Base-by-base conservation (phyloP, 2,113 vertebrate genomes). In the Syngnathus typhle region DNA sequence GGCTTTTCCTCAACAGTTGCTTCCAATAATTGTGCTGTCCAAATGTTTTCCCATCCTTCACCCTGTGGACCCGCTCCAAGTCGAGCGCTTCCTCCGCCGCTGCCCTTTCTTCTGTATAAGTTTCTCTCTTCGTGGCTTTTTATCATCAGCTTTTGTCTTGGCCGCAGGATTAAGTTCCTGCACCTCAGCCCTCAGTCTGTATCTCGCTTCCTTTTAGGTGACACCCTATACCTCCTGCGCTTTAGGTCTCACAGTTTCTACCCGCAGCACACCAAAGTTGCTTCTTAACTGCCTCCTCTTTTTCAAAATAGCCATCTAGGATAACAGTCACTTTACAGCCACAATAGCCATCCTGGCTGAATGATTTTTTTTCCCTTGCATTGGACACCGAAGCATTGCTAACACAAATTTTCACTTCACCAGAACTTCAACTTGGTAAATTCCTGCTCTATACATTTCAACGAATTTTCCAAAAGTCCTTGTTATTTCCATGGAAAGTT, bases 191-290 rank as follows among this genome's bases (percentile, higher is more conserved):
- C 80, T 62, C 39, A 0, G 68, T 74, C 15, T 23, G 61, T 78
- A 67, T 70, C 81, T 76, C 77, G 23, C 21, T 23, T 60, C 74
- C 67, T 68, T 85, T 86, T 66, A 75, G 67, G 73, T 77, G 88
- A 86, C 80, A 89, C 77, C 61, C 76, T 85, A 89, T 76, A 87
- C 88, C 79, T 72, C 75, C 78, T 60, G 64, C 68, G 71, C 78
- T 78, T 84, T 70, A 82, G 74, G 77, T 79, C 79, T 12, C 73
- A 72, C 37, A 19, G 36, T 78, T 86, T 85, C 85, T 79, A 80
- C 82, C 75, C 82, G 70, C 81, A 65, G 78, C 37, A 59, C 54
- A 3, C 61, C 66, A 7, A 85, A 76, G 70, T 76, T 46, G 73
- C 68, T 64, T 71, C 60, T 72, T 75, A 71, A 60, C 69, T 79